These are phyloP conservation scores for Epirrhoe tristata DNA, from an alignment of 2,888 invertebrate species.

Conservation along the genomic window DNA sequence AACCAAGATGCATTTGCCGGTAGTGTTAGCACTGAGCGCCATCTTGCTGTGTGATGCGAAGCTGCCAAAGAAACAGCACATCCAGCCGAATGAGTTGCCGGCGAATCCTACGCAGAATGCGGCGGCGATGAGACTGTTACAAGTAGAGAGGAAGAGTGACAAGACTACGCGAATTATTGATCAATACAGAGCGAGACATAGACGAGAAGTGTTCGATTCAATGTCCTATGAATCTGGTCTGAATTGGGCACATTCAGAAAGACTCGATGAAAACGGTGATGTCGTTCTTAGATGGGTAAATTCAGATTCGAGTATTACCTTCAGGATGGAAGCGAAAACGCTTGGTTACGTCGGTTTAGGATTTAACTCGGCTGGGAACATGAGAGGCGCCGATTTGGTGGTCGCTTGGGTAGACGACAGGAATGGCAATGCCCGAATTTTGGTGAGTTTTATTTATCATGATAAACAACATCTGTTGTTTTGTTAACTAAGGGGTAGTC, in stretches of 20 bases:
- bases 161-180: conserved; percentile 74
- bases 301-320: conserved; percentile 91
- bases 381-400: conserved; percentile 94
- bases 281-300: conserved; percentile 89
- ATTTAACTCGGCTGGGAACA: conserved; percentile 91
- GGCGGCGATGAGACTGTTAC: conserved; percentile 61
- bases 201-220: conserved; percentile 76
- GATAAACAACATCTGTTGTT: conserved; percentile 58
- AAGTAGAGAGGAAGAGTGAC: conserved; percentile 68
- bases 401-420: conserved; percentile 95
- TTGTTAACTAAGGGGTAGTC: conserved; percentile 45
- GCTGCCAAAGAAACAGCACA: conserved; percentile 66
- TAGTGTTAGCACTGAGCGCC: conserved; percentile 69
- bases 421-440: conserved; percentile 88
- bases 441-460: conserved; percentile 86
- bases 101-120: conserved; percentile 65
- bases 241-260: conserved; percentile 86
- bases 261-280: conserved; percentile 83
- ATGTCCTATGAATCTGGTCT: conserved; percentile 76
- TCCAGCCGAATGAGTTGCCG: conserved; percentile 68
- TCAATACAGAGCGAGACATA: conserved; percentile 69
- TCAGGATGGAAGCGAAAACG: conserved; percentile 93
- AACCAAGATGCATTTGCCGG: conserved; percentile 71
- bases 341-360: conserved; percentile 95
- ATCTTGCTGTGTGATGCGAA: conserved; percentile 77